phyloP scores from a whole-genome alignment of 35 echinoderm and acorn worm genomes.

The Apostichopus japonicus region DNA sequence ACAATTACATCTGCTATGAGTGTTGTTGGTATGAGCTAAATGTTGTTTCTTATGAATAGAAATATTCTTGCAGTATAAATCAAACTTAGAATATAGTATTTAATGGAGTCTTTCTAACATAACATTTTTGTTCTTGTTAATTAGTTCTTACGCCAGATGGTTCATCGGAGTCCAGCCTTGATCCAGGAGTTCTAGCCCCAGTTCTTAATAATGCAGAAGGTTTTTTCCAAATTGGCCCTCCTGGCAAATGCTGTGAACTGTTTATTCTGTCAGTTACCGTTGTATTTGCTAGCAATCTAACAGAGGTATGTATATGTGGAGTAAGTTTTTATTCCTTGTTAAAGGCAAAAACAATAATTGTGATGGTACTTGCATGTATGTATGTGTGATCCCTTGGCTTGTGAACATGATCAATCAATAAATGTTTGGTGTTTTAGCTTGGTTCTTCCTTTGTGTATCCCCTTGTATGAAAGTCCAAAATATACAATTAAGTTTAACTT shows the following conservation, averaged over 20 bases:
- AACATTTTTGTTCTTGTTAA: slow-evolving; percentile 7
- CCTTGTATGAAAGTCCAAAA: too few relatives aligned
- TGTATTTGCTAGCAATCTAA: slow-evolving; percentile 82
- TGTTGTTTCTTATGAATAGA: too few relatives aligned
- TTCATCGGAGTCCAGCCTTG: slow-evolving; percentile 42
- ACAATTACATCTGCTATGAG: too few relatives aligned
- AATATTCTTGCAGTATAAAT: neutral
- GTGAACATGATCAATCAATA: too few relatives aligned
- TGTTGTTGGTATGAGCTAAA: too few relatives aligned
- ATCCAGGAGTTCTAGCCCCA: slow-evolving; percentile 58
- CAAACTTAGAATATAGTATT: neutral
- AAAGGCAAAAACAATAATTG: too few relatives aligned
- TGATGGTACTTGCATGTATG: too few relatives aligned
- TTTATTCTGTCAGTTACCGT: slow-evolving; percentile 94
- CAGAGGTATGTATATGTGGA: slow-evolving; percentile 65
- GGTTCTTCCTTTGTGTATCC: too few relatives aligned
- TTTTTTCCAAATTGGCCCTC: slow-evolving; percentile 86
- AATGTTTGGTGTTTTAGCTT: too few relatives aligned
- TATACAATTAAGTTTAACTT: too few relatives aligned
- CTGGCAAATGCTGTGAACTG: slow-evolving; percentile 73
- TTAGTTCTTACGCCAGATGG: slow-evolving; percentile 22
- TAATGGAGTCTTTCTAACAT: neutral
- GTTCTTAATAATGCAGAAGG: slow-evolving; percentile 81
- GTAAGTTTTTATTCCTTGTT: neutral
- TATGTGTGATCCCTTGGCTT: too few relatives aligned